Conservation (phyloP, 2,797 vertebrate species). For the Microchirus variegatus region DNA sequence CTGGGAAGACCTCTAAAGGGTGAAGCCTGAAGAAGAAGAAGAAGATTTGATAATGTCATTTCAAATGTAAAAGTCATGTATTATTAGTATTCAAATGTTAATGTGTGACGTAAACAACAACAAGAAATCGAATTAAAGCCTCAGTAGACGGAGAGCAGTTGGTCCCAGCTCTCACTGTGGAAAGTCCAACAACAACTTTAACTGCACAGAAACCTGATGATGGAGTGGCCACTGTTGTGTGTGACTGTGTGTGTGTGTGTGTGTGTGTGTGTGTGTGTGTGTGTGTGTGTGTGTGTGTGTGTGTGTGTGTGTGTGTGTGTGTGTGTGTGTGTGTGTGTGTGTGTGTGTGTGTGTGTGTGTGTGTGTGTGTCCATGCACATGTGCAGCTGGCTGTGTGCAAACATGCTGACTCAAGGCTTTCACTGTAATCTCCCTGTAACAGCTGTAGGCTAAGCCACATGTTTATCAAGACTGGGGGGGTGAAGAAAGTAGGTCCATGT, state of each 20-base stretch:
- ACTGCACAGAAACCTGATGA: slow-evolving; percentile 34
- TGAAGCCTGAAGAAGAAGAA: too few relatives aligned
- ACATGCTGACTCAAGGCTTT: slow-evolving; percentile 62
- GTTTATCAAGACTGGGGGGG: slow-evolving; percentile 54
- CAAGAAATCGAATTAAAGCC: too few relatives aligned
- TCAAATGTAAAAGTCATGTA: too few relatives aligned
- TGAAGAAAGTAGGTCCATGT: slow-evolving; percentile 30
- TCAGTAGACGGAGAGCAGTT: too few relatives aligned
- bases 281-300: slow-evolving; percentile 2
- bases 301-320: slow-evolving; percentile 9
- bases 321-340: slow-evolving; percentile 5
- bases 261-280: slow-evolving; percentile 7
- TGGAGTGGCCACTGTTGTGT: slow-evolving; percentile 32
- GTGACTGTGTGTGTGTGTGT: slow-evolving; percentile 11
- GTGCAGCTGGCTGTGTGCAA: slow-evolving; percentile 28
- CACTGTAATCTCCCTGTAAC: slow-evolving; percentile 52
- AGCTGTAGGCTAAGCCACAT: slow-evolving; percentile 70
- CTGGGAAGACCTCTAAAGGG: too few relatives aligned
- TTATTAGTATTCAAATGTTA: too few relatives aligned
- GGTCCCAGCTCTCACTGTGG: too few relatives aligned
- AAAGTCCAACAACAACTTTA: neutral
- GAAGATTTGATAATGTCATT: too few relatives aligned
- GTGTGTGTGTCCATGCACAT: neutral
- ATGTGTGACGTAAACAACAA: too few relatives aligned
- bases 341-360: slow-evolving; percentile 9